Evolutionary conservation across 1,140 invertebrate species (phyloP).

Genomic region (Trichoplusia ni): DNA sequence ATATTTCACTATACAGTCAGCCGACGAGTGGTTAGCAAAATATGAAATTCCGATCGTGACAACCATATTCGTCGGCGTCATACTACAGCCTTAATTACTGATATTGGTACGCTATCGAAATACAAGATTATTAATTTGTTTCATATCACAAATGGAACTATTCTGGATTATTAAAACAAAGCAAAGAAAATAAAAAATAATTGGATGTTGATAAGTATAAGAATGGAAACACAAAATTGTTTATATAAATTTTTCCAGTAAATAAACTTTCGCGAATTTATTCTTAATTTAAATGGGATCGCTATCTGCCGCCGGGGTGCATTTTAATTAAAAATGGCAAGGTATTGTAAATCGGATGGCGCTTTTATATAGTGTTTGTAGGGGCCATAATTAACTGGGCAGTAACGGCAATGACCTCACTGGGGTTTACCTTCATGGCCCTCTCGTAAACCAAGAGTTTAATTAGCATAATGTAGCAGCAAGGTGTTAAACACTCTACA

Average conservation of each 20-base stretch:
- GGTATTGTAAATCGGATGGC: conserved; percentile 41
- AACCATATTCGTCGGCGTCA: conserved; percentile 15
- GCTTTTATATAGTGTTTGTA: conserved; percentile 45
- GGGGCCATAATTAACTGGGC: conserved; percentile 49
- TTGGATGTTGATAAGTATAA: too few species aligned
- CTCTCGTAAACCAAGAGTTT: conserved; percentile 51
- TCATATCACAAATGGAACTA: too few species aligned
- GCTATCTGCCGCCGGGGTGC: conserved; percentile 32
- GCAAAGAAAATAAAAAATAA: too few species aligned
- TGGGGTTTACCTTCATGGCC: conserved; percentile 41
- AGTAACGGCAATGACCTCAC: conserved; percentile 40
- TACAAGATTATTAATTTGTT: too few species aligned
- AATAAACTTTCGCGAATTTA: conserved; percentile 12
- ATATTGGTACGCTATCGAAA: background rate
- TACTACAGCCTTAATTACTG: conserved; percentile 1
- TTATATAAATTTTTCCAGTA: background rate
- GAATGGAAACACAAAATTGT: background rate
- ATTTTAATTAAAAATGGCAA: conserved; percentile 48
- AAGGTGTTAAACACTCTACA: conserved; percentile 33
- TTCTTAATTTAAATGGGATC: conserved; percentile 17
- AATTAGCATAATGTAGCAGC: conserved; percentile 56
- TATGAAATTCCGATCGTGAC: conserved; percentile 40
- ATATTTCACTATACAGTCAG: conserved; percentile 18
- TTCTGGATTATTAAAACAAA: too few species aligned
- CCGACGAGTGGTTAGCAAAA: conserved; percentile 33